Conservation (phyloP, 2,113 vertebrate species). For the Lepidothrix coronata region DNA sequence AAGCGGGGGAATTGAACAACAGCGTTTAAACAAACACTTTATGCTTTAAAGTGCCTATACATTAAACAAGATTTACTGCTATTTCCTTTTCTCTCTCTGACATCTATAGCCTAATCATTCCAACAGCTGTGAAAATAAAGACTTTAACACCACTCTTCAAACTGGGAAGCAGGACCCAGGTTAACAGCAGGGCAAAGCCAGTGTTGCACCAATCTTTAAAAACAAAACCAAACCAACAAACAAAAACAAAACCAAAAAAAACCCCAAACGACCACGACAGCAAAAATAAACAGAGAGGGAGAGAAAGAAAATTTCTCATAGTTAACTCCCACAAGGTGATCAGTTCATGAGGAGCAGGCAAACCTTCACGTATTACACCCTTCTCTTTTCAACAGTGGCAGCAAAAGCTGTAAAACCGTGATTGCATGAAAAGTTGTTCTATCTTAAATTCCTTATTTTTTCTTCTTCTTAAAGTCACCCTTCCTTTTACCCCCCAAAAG, state of each 20-base stretch:
- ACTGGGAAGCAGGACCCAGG: background rate
- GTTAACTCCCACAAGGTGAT: background rate
- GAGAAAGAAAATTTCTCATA: background rate
- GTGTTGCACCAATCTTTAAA: background rate
- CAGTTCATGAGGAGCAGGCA: background rate
- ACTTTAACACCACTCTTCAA: background rate
- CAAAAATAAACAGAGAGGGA: background rate
- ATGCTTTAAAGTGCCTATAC: constrained; percentile 28
- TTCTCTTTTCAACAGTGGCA: background rate
- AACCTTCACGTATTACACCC: background rate
- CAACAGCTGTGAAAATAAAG: constrained; percentile 62
- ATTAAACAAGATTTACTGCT: constrained; percentile 46
- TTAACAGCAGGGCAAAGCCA: background rate
- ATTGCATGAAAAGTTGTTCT: background rate
- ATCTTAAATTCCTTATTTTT: background rate
- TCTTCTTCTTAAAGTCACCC: background rate
- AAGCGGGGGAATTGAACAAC: background rate
- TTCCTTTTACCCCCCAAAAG: background rate
- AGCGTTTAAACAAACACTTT: background rate
- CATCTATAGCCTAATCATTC: constrained; percentile 18
- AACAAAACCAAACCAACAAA: background rate
- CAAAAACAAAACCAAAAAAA: background rate
- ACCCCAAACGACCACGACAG: background rate
- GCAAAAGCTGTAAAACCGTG: background rate
- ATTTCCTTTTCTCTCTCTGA: constrained; percentile 22